These are phyloP conservation scores for Theonella swinhoei DNA, from an alignment of 37 sponge, comb jelly and placozoan species.

Conservation along the genomic window DNA sequence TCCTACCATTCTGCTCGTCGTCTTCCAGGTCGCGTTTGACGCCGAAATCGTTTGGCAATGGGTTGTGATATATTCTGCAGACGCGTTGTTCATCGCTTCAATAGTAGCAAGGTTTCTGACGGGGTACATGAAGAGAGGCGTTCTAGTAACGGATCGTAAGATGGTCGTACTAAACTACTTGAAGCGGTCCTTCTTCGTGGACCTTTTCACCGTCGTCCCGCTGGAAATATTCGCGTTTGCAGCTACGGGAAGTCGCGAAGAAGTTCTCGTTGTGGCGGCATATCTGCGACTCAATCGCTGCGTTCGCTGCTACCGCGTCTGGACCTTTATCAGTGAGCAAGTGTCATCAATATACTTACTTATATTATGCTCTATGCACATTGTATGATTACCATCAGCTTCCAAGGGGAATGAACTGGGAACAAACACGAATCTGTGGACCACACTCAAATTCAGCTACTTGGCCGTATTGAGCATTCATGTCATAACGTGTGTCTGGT, in stretches of 20 bases:
- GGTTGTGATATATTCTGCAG: conserved; percentile 27
- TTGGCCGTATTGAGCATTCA: conserved; percentile 44
- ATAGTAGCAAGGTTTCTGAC: conserved; percentile 32
- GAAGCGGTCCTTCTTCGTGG: conserved; percentile 33
- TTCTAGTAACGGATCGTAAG: conserved; percentile 15
- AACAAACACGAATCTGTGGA: conserved; percentile 44
- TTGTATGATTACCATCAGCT: background rate
- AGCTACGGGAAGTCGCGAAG: background rate
- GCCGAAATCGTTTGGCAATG: conserved; percentile 42
- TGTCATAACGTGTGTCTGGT: conserved; percentile 58
- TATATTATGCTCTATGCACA: background rate
- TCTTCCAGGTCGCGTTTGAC: conserved; percentile 46
- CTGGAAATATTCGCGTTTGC: conserved; percentile 56
- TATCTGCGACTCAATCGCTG: conserved; percentile 55
- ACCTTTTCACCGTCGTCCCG: conserved; percentile 51
- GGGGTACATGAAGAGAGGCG: conserved; percentile 36
- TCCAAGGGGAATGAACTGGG: conserved; percentile 39
- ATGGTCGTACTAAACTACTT: conserved; percentile 37
- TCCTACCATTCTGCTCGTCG: conserved; percentile 17
- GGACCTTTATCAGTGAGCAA: conserved; percentile 54
- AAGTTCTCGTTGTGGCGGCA: background rate
- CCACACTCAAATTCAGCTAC: conserved; percentile 34
- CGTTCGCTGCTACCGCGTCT: conserved; percentile 46
- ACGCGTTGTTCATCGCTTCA: conserved; percentile 28
- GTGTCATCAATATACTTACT: background rate